Percentiles rank a stretch among this genome's conserved stretches.
phyloP scores from a whole-genome alignment of 2,888 invertebrate species.

The Harpagoxenus sublaevis region DNA sequence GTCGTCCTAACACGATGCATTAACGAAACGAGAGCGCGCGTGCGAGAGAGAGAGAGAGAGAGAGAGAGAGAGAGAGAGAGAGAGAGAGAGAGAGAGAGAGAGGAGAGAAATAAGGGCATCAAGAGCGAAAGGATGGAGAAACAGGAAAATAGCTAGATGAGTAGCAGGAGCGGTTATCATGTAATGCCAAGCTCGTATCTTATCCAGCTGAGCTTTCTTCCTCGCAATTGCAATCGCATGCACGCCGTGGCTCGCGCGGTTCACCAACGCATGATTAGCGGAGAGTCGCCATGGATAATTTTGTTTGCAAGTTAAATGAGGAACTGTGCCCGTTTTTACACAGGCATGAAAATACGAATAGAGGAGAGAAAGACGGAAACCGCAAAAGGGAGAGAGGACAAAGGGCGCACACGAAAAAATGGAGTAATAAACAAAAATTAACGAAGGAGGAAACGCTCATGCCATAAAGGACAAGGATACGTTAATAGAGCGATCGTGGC shows the following conservation, averaged over 20 bases:
- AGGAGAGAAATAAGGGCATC: background rate
- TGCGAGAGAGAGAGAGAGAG: background rate
- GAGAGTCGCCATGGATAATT: conserved; percentile 41
- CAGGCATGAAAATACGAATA: background rate
- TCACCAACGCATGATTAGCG: conserved; percentile 43
- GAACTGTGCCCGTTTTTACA: conserved; percentile 4
- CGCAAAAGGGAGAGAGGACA: background rate
- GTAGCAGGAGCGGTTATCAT: conserved; percentile 33
- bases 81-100: background rate
- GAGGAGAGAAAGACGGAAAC: background rate
- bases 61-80: background rate
- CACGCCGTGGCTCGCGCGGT: background rate
- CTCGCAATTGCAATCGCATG: conserved; percentile 12
- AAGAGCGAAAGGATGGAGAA: conserved; percentile 14
- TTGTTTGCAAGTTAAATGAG: conserved; percentile 49
- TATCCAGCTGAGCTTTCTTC: conserved; percentile 28
- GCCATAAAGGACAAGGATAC: background rate
- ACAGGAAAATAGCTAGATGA: conserved; percentile 49
- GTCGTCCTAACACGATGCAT: background rate
- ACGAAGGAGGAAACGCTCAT: background rate
- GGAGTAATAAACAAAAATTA: conserved; percentile 43
- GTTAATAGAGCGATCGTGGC: background rate
- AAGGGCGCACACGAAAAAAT: background rate
- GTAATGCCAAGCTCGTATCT: conserved; percentile 28
- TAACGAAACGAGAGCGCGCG: background rate